Conservation (phyloP, 2,888 invertebrate species). For the Leucania comma region DNA sequence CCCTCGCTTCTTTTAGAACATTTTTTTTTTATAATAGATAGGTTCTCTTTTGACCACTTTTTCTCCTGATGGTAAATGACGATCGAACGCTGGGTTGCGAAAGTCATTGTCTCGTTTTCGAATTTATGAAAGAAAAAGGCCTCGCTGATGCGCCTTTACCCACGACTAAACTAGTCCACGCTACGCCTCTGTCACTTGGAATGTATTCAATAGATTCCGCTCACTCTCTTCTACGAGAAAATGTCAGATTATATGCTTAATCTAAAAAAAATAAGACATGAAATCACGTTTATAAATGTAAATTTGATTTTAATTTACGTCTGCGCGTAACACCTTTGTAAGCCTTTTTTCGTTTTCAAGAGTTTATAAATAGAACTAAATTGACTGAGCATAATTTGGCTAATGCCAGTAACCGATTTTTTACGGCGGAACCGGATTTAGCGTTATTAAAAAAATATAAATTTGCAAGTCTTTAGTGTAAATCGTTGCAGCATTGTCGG, state of each 20-base stretch:
- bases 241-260: neutral
- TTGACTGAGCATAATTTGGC: conserved; percentile 18
- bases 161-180: too few species aligned
- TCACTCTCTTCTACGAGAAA: neutral
- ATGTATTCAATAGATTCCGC: neutral
- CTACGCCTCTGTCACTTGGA: too few species aligned
- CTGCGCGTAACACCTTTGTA: neutral
- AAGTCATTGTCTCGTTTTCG: too few species aligned
- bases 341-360: neutral
- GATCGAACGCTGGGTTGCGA: too few species aligned
- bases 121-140: too few species aligned
- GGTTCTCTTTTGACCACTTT: too few species aligned
- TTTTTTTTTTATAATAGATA: too few species aligned
- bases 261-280: neutral
- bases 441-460: conserved; percentile 7
- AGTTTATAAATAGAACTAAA: conserved; percentile 37
- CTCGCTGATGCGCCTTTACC: too few species aligned
- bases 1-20: too few species aligned
- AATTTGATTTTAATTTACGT: conserved; percentile 14
- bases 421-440: conserved; percentile 42
- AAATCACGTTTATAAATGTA: neutral
- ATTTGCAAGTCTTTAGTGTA: neutral
- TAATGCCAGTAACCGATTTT: conserved; percentile 29
- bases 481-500: conserved; percentile 17
- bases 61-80: too few species aligned